Evolutionary conservation across 2,797 vertebrate genomes (phyloP).

Genomic region (Lacerta agilis): DNA sequence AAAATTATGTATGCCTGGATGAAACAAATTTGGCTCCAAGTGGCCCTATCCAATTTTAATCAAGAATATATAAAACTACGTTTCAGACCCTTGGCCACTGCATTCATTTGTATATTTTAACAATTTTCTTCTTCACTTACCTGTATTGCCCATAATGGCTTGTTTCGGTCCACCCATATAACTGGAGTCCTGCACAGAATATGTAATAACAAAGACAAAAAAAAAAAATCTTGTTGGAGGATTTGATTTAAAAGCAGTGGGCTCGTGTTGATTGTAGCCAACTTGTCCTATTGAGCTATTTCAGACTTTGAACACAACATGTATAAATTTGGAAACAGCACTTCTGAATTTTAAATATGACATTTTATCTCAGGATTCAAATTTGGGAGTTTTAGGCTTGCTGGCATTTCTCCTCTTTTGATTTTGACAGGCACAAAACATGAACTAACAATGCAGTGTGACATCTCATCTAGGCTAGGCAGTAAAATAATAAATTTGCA

Average conservation of each 20-base stretch:
- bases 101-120: neutral
- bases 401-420: neutral
- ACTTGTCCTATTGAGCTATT: neutral
- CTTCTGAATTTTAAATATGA: neutral
- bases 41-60: too few relatives aligned
- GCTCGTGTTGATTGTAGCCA: neutral
- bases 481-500: too few relatives aligned
- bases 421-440: neutral
- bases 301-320: too few relatives aligned
- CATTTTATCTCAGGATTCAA: neutral
- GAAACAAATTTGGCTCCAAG: too few relatives aligned
- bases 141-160: constrained; percentile 92
- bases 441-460: neutral
- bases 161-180: constrained; percentile 94
- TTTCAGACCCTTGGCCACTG: neutral
- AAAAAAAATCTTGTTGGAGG: neutral
- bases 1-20: too few relatives aligned
- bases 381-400: neutral
- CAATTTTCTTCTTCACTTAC: constrained; percentile 70
- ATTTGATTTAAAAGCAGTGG: neutral
- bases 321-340: neutral
- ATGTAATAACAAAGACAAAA: neutral
- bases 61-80: too few relatives aligned
- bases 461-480: too few relatives aligned
- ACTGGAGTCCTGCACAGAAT: constrained; percentile 86